Conservation (phyloP, 2,113 vertebrate species). For the Oreochromis niloticus region DNA sequence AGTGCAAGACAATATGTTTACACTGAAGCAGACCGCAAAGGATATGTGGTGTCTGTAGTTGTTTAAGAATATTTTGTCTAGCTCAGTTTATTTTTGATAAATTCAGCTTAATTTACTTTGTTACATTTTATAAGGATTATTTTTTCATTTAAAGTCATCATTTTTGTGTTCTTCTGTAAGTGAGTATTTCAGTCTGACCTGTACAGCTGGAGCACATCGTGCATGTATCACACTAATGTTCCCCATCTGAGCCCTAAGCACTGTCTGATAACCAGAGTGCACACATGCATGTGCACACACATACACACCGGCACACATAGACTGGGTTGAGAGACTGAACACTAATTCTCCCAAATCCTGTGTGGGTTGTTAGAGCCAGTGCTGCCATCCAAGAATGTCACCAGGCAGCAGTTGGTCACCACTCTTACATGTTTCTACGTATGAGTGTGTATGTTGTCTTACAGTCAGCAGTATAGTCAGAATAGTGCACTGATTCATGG, state of each 20-base stretch:
- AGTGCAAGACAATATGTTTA: background rate
- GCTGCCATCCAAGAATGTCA: slow-evolving; percentile 48
- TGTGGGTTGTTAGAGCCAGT: slow-evolving; percentile 43
- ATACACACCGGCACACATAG: background rate
- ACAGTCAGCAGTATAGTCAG: background rate
- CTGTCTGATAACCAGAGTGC: slow-evolving; percentile 7
- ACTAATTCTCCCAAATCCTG: slow-evolving; percentile 47
- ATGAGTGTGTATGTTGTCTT: background rate
- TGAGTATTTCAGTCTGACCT: slow-evolving; percentile 14
- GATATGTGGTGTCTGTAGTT: background rate
- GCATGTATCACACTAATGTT: slow-evolving; percentile 12
- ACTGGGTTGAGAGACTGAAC: slow-evolving; percentile 6
- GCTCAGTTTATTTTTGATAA: background rate
- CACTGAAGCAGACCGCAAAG: background rate
- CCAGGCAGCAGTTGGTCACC: slow-evolving; percentile 45
- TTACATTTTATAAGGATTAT: background rate
- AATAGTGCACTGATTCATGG: background rate
- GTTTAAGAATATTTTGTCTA: background rate
- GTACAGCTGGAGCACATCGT: slow-evolving; percentile 15
- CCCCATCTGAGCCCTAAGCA: slow-evolving; percentile 41
- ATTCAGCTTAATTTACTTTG: background rate
- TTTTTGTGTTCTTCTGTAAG: background rate
- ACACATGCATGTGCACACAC: background rate
- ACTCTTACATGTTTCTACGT: background rate
- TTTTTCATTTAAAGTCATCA: background rate